Percentiles rank a stretch among this genome's conserved stretches.
Evolutionary conservation across 2,888 invertebrate species (phyloP).

Genomic region (Tipula vernalis): DNA sequence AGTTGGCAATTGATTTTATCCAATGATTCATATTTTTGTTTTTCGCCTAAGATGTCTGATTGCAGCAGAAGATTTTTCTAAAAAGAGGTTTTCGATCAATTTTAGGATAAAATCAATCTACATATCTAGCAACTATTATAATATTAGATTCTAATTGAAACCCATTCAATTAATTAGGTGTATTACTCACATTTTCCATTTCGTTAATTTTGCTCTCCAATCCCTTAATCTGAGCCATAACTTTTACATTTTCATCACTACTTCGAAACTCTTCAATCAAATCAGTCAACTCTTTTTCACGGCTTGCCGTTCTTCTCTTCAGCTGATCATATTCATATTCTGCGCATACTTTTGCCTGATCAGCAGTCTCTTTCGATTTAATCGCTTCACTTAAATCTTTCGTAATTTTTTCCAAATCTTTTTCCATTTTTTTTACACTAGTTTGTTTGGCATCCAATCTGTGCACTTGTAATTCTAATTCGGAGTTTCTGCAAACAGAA

Average conservation of each 20-base stretch:
- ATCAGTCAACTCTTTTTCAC: slow-evolving; percentile 43
- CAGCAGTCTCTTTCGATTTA: slow-evolving; percentile 16
- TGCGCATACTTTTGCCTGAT: slow-evolving; percentile 19
- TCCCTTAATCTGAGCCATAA: background rate
- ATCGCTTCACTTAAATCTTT: slow-evolving; percentile 23
- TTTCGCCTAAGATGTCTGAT: background rate
- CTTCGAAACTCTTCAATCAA: slow-evolving; percentile 34
- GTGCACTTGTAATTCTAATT: background rate
- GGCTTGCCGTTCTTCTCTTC: slow-evolving; percentile 38
- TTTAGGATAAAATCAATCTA: too few species aligned
- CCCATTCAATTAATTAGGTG: too few species aligned
- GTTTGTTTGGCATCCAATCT: slow-evolving; percentile 29
- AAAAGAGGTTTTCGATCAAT: background rate
- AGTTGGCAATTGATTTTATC: background rate
- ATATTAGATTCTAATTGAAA: too few species aligned
- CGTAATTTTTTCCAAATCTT: slow-evolving; percentile 21
- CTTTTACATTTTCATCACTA: background rate
- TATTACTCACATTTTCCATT: slow-evolving; percentile 23
- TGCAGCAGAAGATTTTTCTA: background rate
- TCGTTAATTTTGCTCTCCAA: slow-evolving; percentile 26
- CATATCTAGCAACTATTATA: too few species aligned
- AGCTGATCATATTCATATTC: slow-evolving; percentile 42
- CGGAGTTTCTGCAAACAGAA: background rate
- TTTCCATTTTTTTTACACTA: slow-evolving; percentile 33
- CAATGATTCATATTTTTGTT: background rate